Evolutionary conservation across 1,140 invertebrate species (phyloP).

Genomic region (Epicauta chinensis): DNA sequence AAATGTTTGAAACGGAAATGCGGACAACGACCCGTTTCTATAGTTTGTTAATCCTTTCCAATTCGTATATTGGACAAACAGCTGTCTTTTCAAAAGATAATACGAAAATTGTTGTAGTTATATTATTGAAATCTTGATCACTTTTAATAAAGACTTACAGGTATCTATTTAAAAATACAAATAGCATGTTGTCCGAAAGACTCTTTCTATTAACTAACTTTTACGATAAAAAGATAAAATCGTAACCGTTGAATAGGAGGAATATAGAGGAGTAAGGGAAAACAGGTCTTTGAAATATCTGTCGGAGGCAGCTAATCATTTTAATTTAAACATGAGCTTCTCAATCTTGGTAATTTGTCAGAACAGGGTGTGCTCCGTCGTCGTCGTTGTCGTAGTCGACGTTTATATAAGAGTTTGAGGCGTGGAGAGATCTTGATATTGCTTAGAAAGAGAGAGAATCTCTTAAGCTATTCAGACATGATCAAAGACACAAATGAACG

Average conservation of each 20-base stretch:
- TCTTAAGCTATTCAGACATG: constrained; percentile 26
- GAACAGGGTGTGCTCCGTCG: constrained; percentile 10
- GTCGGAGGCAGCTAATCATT: constrained; percentile 21
- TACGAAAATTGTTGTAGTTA: too few species aligned
- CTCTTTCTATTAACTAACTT: constrained; percentile 1
- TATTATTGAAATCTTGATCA: too few species aligned
- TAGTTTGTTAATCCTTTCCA: too few species aligned
- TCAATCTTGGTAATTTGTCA: constrained; percentile 24
- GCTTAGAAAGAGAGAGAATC: too few species aligned
- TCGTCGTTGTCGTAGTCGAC: too few species aligned
- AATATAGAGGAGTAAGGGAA: background rate
- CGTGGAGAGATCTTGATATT: too few species aligned
- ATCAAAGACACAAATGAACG: constrained; percentile 33
- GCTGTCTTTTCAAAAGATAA: too few species aligned
- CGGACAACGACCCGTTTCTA: constrained; percentile 7
- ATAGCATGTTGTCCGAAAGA: too few species aligned
- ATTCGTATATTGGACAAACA: too few species aligned
- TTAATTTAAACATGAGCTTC: constrained; percentile 26
- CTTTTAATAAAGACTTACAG: too few species aligned
- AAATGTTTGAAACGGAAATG: constrained; percentile 5
- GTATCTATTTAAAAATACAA: too few species aligned
- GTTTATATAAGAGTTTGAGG: too few species aligned
- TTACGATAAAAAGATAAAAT: constrained; percentile 17
- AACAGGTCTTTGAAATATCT: constrained; percentile 10
- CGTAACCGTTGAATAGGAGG: constrained; percentile 5